Evolutionary conservation across 2,113 vertebrate species (phyloP).

Genomic region (Fulica atra): DNA sequence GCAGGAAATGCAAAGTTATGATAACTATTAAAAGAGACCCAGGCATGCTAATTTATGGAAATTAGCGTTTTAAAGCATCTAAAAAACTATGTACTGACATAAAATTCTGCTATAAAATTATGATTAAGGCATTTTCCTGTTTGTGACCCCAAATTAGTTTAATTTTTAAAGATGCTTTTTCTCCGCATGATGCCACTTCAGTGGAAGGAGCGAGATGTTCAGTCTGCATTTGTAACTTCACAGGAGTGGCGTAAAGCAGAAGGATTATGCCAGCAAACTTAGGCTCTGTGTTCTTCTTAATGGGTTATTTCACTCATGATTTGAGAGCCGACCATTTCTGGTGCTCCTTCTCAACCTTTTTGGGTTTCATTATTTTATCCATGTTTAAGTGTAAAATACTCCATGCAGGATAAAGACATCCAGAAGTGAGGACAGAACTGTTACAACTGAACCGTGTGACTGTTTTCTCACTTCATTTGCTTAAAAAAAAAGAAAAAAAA

Average conservation of each 20-base stretch:
- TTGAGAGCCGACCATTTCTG: neutral
- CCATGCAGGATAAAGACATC: neutral
- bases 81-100: neutral
- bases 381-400: neutral
- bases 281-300: neutral
- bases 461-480: neutral
- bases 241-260: neutral
- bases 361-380: neutral
- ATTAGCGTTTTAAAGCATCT: slow-evolving; percentile 35
- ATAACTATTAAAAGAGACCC: slow-evolving; percentile 24
- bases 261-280: neutral
- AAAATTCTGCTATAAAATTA: slow-evolving; percentile 12
- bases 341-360: neutral
- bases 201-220: neutral
- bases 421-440: neutral
- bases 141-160: slow-evolving; percentile 14
- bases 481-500: neutral
- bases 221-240: neutral
- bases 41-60: slow-evolving; percentile 37
- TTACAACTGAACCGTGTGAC: neutral
- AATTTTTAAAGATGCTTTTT: slow-evolving; percentile 1
- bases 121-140: neutral
- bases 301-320: neutral
- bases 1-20: slow-evolving; percentile 35
- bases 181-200: neutral